These are phyloP conservation scores for Andricus grossulariae DNA, from an alignment of 1,140 invertebrate genomes.

Conservation along the genomic window DNA sequence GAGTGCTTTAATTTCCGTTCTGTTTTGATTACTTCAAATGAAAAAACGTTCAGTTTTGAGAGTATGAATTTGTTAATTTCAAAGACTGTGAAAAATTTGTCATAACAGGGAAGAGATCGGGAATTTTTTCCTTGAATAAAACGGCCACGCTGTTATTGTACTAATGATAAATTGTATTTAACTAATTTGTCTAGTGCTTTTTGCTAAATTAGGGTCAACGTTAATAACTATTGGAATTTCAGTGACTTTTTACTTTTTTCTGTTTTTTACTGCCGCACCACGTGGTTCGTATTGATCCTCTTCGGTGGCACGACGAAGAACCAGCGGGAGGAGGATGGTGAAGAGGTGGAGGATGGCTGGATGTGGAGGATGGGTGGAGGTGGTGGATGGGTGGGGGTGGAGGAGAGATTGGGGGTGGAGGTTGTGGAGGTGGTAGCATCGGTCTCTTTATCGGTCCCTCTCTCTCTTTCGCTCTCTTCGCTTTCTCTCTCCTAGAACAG, in stretches of 20 bases:
- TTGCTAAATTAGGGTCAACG: too few relatives aligned
- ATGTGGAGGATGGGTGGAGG: conserved; percentile 31
- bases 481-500: conserved; percentile 29
- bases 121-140: too few relatives aligned
- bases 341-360: conserved; percentile 29
- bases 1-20: too few relatives aligned
- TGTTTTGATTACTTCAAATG: too few relatives aligned
- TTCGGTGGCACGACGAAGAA: conserved; percentile 62
- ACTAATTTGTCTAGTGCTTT: too few relatives aligned
- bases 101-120: too few relatives aligned
- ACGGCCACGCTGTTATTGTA: too few relatives aligned
- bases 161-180: too few relatives aligned
- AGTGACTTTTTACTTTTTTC: conserved; percentile 13
- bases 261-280: conserved; percentile 64
- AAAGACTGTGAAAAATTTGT: too few relatives aligned
- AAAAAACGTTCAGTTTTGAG: too few relatives aligned
- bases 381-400: not conserved
- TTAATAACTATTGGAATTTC: too few relatives aligned
- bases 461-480: conserved; percentile 51
- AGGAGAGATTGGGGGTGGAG: conserved; percentile 27
- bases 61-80: too few relatives aligned
- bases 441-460: conserved; percentile 52
- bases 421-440: conserved; percentile 35
- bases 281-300: conserved; percentile 74
- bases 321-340: conserved; percentile 43